phyloP scores from a whole-genome alignment of 1,140 invertebrate genomes.

The Agrypnia vestita region DNA sequence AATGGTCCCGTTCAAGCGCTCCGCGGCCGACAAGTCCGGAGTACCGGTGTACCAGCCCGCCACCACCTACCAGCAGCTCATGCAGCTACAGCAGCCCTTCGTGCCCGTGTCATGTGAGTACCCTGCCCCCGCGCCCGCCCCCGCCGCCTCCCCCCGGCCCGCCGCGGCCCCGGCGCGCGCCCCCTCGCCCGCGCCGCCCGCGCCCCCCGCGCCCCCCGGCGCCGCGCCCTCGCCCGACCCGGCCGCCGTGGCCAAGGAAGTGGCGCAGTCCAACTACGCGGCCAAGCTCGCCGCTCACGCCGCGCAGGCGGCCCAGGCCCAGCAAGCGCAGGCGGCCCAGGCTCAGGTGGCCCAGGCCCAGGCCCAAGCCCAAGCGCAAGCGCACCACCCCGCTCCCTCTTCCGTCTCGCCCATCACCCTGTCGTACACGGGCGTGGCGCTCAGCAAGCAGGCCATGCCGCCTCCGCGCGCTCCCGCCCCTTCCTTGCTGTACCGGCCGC shows the following conservation, averaged over 20 bases:
- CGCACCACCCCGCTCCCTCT: constrained; percentile 56
- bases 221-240: constrained; percentile 70
- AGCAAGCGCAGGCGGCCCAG: constrained; percentile 74
- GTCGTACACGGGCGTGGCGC: constrained; percentile 85
- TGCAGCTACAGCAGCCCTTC: constrained; percentile 95
- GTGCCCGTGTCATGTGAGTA: constrained; percentile 95
- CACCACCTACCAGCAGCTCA: constrained; percentile 94
- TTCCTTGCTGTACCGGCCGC: constrained; percentile 57
- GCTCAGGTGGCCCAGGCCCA: constrained; percentile 67
- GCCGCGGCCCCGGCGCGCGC: constrained; percentile 70
- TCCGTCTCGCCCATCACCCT: constrained; percentile 71
- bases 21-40: constrained; percentile 95
- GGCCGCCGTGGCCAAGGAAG: constrained; percentile 77
- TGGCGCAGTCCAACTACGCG: constrained; percentile 49
- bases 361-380: constrained; percentile 65
- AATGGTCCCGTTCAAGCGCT: constrained; percentile 92
- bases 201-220: constrained; percentile 61
- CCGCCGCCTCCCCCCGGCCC: constrained; percentile 62
- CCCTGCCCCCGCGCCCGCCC: constrained; percentile 76
- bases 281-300: constrained; percentile 62
- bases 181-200: constrained; percentile 74
- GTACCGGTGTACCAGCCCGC: constrained; percentile 95
- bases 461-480: constrained; percentile 64
- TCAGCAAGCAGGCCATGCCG: constrained; percentile 76
- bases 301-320: constrained; percentile 70